Percentiles rank a stretch among this genome's conserved stretches.
Conservation (phyloP, 2,888 invertebrate species). For the Eristalis intricaria region DNA sequence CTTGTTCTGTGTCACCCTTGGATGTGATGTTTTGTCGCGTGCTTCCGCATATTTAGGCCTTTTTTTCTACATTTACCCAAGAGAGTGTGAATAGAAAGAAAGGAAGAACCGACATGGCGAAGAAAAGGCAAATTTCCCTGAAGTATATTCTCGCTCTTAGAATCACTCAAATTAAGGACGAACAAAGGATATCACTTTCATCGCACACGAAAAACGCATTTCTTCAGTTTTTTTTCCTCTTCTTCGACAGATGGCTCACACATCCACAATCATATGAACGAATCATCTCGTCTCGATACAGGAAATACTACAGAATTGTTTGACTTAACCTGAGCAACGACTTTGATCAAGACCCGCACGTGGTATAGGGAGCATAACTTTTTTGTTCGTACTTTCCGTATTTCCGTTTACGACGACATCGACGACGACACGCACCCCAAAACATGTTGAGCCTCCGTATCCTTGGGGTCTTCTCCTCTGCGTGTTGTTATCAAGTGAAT, state of each 20-base stretch:
- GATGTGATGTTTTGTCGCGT: constrained; percentile 59
- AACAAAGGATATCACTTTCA: constrained; percentile 53
- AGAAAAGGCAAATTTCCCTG: constrained; percentile 1
- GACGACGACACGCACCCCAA: constrained; percentile 11
- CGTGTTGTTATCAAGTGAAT: constrained; percentile 66
- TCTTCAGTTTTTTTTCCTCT: constrained; percentile 21
- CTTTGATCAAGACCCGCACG: constrained; percentile 65
- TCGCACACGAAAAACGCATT: constrained; percentile 51
- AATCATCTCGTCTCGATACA: constrained; percentile 18
- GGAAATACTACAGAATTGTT: constrained; percentile 51
- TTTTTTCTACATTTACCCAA: background rate
- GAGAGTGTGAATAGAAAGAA: background rate
- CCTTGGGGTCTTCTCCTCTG: constrained; percentile 35
- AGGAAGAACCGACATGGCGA: background rate
- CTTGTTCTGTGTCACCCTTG: constrained; percentile 7
- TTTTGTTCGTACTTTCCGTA: background rate
- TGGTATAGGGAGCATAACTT: constrained; percentile 37
- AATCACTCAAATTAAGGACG: constrained; percentile 49
- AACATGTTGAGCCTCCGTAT: constrained; percentile 41
- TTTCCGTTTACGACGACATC: background rate
- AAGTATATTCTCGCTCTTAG: constrained; percentile 5
- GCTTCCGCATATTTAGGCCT: constrained; percentile 62
- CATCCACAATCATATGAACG: background rate
- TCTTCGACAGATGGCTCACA: background rate
- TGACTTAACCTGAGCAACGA: constrained; percentile 60